Percentiles rank a stretch among this genome's conserved stretches.
Evolutionary conservation across 2,113 vertebrate species (phyloP).

Genomic region (Strix aluco): DNA sequence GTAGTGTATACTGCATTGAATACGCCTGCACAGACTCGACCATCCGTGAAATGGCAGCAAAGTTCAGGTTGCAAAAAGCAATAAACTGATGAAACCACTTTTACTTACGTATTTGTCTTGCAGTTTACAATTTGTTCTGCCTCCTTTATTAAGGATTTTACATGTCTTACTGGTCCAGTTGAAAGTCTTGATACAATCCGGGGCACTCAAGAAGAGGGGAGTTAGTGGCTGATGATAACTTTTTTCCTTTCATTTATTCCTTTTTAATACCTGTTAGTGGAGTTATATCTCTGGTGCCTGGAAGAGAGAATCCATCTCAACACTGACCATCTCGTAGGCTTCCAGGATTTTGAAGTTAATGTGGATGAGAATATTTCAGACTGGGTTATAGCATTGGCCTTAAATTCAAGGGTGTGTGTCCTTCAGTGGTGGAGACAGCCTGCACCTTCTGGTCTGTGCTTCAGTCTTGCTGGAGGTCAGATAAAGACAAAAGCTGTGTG

Average conservation of each 20-base stretch:
- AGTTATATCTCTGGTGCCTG: neutral
- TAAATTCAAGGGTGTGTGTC: neutral
- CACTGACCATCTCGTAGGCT: neutral
- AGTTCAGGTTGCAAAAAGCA: conserved; percentile 21
- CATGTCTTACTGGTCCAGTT: neutral
- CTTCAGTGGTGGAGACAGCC: neutral
- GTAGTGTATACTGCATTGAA: neutral
- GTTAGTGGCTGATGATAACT: neutral
- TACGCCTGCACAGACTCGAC: neutral
- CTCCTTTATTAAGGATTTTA: neutral
- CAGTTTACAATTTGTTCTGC: neutral
- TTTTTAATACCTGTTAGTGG: neutral
- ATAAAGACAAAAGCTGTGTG: neutral
- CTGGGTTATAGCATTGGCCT: neutral
- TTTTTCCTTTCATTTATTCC: neutral
- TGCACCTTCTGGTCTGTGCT: neutral
- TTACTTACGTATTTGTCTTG: neutral
- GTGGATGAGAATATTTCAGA: neutral
- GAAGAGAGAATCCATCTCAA: neutral
- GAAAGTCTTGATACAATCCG: neutral
- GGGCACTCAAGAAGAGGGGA: neutral
- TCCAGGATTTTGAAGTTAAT: neutral
- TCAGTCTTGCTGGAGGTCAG: neutral
- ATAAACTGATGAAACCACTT: conserved; percentile 53
- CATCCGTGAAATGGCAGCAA: neutral